These are phyloP conservation scores for Anodontia alba DNA, from an alignment of 2,888 invertebrate species.

Conservation along the genomic window DNA sequence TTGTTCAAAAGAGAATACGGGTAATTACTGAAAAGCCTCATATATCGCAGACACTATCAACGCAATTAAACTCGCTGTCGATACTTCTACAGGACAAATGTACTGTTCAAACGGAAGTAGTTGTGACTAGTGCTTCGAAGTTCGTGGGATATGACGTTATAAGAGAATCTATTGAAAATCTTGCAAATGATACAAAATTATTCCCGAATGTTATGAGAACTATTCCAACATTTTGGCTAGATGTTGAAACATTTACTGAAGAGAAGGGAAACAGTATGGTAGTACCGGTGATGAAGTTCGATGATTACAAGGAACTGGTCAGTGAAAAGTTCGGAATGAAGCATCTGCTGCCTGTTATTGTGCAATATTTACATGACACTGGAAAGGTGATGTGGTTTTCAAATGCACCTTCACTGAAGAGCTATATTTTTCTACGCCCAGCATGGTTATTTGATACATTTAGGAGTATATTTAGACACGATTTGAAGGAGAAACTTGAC, in stretches of 20 bases:
- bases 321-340: constrained; percentile 82
- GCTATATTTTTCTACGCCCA: constrained; percentile 80
- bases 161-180: constrained; percentile 72
- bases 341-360: constrained; percentile 78
- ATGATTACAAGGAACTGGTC: constrained; percentile 76
- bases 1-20: constrained; percentile 76
- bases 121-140: constrained; percentile 76
- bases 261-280: constrained; percentile 78
- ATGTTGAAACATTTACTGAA: constrained; percentile 80
- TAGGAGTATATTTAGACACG: constrained; percentile 76
- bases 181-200: constrained; percentile 73
- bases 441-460: constrained; percentile 82
- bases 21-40: constrained; percentile 77
- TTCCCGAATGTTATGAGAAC: constrained; percentile 78
- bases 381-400: constrained; percentile 81
- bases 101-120: constrained; percentile 75
- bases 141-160: constrained; percentile 77
- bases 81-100: constrained; percentile 77
- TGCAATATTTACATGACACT: constrained; percentile 82
- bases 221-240: constrained; percentile 83
- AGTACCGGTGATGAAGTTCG: constrained; percentile 79
- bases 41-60: constrained; percentile 81
- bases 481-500: constrained; percentile 68
- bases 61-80: constrained; percentile 80
- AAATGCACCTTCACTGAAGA: constrained; percentile 69